Evolutionary conservation across 2,888 invertebrate genomes (phyloP).

Genomic region (Panopea generosa): DNA sequence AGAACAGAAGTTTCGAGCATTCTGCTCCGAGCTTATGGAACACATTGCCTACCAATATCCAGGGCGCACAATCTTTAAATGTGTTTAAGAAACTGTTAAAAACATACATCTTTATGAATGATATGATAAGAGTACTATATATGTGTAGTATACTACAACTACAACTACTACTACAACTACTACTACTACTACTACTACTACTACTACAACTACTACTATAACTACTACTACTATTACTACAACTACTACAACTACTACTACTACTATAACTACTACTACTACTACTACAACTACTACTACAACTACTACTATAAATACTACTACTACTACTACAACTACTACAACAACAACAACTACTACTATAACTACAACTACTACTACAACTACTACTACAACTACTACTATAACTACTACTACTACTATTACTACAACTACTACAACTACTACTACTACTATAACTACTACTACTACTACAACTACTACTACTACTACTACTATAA

Average conservation of each 20-base stretch:
- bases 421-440: not conserved
- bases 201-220: conserved; percentile 4
- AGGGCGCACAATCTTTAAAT: too few species aligned
- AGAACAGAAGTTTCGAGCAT: too few species aligned
- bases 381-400: conserved; percentile 2
- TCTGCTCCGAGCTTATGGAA: too few species aligned
- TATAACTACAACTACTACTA: conserved; percentile 4
- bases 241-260: conserved; percentile 7
- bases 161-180: too few species aligned
- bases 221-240: too few species aligned
- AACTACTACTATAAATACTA: not conserved
- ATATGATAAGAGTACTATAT: too few species aligned
- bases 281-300: conserved; percentile 8
- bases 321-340: not conserved
- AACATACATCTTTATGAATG: too few species aligned
- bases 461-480: conserved; percentile 1
- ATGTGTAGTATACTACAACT: not conserved
- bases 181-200: conserved; percentile 7
- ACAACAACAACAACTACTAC: conserved; percentile 4
- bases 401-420: not conserved
- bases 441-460: conserved; percentile 1
- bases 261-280: not conserved
- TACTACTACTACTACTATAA: conserved; percentile 1
- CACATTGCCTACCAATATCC: too few species aligned
- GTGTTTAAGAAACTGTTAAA: too few species aligned